phyloP scores from a whole-genome alignment of 2,888 invertebrate species.

The Poecilobothrus nobilitatus region DNA sequence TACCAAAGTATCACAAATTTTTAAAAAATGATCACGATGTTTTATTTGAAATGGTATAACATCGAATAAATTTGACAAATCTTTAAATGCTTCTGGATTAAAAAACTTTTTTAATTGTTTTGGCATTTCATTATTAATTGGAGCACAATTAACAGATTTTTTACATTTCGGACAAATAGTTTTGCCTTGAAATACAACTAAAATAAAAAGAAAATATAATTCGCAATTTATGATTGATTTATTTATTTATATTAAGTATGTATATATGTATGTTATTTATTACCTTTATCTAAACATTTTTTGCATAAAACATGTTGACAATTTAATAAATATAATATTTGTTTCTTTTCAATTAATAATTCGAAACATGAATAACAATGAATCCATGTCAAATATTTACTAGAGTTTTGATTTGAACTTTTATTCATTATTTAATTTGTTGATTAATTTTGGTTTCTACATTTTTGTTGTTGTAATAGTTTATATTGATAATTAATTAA shows the following conservation, averaged over 20 bases:
- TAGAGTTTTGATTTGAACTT: neutral
- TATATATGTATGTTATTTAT: neutral
- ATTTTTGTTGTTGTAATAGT: too few relatives aligned
- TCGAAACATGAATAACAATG: conserved; percentile 14
- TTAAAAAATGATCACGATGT: conserved; percentile 11
- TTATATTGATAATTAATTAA: too few relatives aligned
- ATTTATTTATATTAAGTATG: too few relatives aligned
- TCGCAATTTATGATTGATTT: too few relatives aligned
- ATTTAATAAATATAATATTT: neutral
- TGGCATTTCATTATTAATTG: conserved; percentile 1
- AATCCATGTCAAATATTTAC: conserved; percentile 11
- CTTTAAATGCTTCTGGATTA: neutral
- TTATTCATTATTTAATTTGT: too few relatives aligned
- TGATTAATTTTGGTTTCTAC: too few relatives aligned
- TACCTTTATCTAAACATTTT: conserved; percentile 2
- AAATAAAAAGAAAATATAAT: neutral
- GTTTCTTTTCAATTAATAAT: neutral
- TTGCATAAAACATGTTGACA: conserved; percentile 13
- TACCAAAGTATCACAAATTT: neutral
- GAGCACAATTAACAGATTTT: neutral
- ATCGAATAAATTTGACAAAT: neutral
- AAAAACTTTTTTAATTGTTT: neutral
- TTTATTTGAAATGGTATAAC: conserved; percentile 13
- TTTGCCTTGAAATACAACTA: neutral
- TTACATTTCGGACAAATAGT: conserved; percentile 5